Percentiles rank a stretch among this genome's conserved stretches.
Evolutionary conservation across 2,888 invertebrate species (phyloP).

Genomic region (Craniophora ligustri): DNA sequence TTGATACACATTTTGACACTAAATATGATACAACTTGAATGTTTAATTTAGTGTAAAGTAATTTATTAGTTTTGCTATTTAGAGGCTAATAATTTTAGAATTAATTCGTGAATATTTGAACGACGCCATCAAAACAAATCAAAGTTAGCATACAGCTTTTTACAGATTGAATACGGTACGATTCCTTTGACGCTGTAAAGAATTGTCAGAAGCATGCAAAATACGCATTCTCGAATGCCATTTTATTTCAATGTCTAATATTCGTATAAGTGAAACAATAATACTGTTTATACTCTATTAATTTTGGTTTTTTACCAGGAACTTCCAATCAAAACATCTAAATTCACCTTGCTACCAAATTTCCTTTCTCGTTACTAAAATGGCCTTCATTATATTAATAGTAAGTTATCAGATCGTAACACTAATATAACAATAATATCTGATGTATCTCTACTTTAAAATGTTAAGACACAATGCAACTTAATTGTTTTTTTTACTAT

Average conservation of each 20-base stretch:
- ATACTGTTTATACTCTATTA: too few relatives aligned
- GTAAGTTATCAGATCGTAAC: constrained; percentile 47
- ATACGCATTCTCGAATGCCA: too few relatives aligned
- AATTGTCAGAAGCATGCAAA: too few relatives aligned
- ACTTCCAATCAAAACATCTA: background rate
- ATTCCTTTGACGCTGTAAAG: too few relatives aligned
- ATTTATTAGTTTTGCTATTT: too few relatives aligned
- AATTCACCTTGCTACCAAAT: constrained; percentile 33
- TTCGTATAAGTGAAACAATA: too few relatives aligned
- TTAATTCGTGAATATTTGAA: too few relatives aligned
- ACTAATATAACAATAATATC: constrained; percentile 46
- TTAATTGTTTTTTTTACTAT: constrained; percentile 18
- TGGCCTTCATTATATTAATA: constrained; percentile 50
- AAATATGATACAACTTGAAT: background rate
- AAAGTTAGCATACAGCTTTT: too few relatives aligned
- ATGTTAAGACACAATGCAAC: constrained; percentile 15
- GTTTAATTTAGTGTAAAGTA: background rate
- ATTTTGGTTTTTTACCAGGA: background rate
- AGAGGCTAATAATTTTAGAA: too few relatives aligned
- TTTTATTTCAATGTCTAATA: too few relatives aligned
- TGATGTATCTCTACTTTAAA: constrained; percentile 27
- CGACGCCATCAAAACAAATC: too few relatives aligned
- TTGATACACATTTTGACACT: background rate
- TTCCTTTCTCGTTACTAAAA: constrained; percentile 40
- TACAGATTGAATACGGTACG: too few relatives aligned